A percentile compares a stretch with the other conserved stretches of the same genome.
These are phyloP conservation scores for Schizopygopsis malacanthus DNA, from an alignment of 2,797 vertebrate genomes.

Conservation along the genomic window DNA sequence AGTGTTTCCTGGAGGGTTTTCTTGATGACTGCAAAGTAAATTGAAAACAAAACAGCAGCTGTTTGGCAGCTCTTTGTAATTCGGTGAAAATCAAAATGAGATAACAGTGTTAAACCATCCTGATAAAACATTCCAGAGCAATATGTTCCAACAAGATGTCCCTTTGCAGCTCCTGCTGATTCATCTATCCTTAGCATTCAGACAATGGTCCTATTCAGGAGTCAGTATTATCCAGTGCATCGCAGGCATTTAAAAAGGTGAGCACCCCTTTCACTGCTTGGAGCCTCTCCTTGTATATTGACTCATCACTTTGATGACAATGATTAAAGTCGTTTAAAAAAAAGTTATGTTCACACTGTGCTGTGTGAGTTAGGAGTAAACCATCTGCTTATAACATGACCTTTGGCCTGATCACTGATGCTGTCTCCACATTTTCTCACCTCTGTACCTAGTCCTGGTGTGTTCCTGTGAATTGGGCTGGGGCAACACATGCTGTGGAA, in stretches of 20 bases:
- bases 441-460: constrained; percentile 11
- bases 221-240: background rate
- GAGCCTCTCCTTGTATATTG: constrained; percentile 23
- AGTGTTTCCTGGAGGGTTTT: constrained; percentile 14
- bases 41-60: constrained; percentile 20
- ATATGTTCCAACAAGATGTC: constrained; percentile 8
- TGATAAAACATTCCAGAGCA: background rate
- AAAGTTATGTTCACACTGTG: background rate
- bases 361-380: constrained; percentile 32
- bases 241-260: constrained; percentile 13
- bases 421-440: background rate
- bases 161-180: background rate
- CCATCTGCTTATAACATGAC: constrained; percentile 38
- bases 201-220: background rate
- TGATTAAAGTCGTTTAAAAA: constrained; percentile 31
- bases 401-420: constrained; percentile 13
- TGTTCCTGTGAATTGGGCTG: constrained; percentile 9
- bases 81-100: background rate
- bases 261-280: constrained; percentile 1
- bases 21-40: constrained; percentile 20
- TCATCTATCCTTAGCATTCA: constrained; percentile 5
- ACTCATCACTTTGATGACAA: constrained; percentile 31
- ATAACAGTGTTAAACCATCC: background rate
- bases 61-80: constrained; percentile 1
- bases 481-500: background rate